Evolutionary conservation across 1,140 invertebrate species (phyloP).

Genomic region (Lysiphlebus fabarum): DNA sequence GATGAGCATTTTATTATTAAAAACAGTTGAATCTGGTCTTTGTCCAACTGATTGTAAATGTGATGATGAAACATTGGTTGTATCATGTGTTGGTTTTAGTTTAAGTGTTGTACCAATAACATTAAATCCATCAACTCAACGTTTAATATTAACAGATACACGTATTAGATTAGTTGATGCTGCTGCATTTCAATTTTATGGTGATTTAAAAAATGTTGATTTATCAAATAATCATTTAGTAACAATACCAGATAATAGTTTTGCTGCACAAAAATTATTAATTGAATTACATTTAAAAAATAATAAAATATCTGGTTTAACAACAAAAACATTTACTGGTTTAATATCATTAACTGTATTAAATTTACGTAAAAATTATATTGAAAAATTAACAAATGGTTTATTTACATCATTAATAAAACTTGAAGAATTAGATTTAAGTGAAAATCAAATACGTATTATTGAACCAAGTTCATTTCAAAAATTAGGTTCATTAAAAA

Average conservation of each 20-base stretch:
- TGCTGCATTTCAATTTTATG: slow-evolving; percentile 80
- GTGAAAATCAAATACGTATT: slow-evolving; percentile 78
- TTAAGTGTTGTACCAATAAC: slow-evolving; percentile 87
- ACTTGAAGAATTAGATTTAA: slow-evolving; percentile 82
- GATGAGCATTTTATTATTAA: slow-evolving; percentile 39
- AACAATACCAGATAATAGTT: slow-evolving; percentile 73
- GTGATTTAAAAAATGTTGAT: slow-evolving; percentile 77
- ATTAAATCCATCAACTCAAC: slow-evolving; percentile 82
- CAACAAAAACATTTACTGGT: slow-evolving; percentile 76
- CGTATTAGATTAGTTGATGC: slow-evolving; percentile 82
- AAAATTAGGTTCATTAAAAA: slow-evolving; percentile 70
- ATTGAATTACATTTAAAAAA: slow-evolving; percentile 78
- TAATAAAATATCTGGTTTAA: slow-evolving; percentile 78
- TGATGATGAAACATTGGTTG: slow-evolving; percentile 84
- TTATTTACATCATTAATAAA: slow-evolving; percentile 72
- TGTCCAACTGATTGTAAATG: slow-evolving; percentile 80
- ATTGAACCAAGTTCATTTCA: slow-evolving; percentile 77
- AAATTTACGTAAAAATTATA: slow-evolving; percentile 77
- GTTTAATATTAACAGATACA: slow-evolving; percentile 79
- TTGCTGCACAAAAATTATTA: slow-evolving; percentile 74
- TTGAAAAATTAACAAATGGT: slow-evolving; percentile 72
- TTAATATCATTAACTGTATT: slow-evolving; percentile 74
- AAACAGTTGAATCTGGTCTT: slow-evolving; percentile 49
- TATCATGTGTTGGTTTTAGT: slow-evolving; percentile 78
- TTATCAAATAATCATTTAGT: slow-evolving; percentile 79